Evolutionary conservation across 2,888 invertebrate genomes (phyloP).

Genomic region (Nasonovia ribisnigri): DNA sequence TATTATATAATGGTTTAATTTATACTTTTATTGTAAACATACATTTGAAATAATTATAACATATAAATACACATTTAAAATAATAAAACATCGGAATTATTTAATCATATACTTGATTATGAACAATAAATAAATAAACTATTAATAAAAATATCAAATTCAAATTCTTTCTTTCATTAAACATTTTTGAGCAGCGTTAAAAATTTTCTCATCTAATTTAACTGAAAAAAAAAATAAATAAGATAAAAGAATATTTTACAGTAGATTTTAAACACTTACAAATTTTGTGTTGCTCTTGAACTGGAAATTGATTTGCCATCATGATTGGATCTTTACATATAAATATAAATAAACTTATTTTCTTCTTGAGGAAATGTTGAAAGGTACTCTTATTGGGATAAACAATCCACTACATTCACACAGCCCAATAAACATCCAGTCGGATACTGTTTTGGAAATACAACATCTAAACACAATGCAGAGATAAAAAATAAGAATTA

Average conservation of each 20-base stretch:
- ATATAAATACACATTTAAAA: too few relatives aligned
- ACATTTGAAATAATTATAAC: not conserved
- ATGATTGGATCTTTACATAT: conserved; percentile 88
- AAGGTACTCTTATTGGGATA: conserved; percentile 89
- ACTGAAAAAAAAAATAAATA: conserved; percentile 73
- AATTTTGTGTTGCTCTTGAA: conserved; percentile 92
- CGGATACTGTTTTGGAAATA: conserved; percentile 88
- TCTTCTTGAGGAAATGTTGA: conserved; percentile 85
- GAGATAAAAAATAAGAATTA: not conserved
- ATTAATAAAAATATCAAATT: not conserved
- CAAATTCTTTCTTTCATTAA: conserved; percentile 73
- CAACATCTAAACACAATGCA: conserved; percentile 75
- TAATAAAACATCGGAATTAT: not conserved
- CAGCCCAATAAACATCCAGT: conserved; percentile 90
- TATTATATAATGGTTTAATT: not conserved
- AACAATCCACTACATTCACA: conserved; percentile 86
- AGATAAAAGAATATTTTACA: not conserved
- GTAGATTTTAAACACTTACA: conserved; percentile 86
- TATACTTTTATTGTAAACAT: not conserved
- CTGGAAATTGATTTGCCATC: conserved; percentile 87
- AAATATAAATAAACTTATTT: conserved; percentile 89
- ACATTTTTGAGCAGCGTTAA: conserved; percentile 82
- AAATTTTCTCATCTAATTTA: conserved; percentile 81
- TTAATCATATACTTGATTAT: not conserved
- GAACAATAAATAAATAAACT: not conserved